These are phyloP conservation scores for Agrilus mali DNA, from an alignment of 2,888 invertebrate genomes.

Conservation along the genomic window DNA sequence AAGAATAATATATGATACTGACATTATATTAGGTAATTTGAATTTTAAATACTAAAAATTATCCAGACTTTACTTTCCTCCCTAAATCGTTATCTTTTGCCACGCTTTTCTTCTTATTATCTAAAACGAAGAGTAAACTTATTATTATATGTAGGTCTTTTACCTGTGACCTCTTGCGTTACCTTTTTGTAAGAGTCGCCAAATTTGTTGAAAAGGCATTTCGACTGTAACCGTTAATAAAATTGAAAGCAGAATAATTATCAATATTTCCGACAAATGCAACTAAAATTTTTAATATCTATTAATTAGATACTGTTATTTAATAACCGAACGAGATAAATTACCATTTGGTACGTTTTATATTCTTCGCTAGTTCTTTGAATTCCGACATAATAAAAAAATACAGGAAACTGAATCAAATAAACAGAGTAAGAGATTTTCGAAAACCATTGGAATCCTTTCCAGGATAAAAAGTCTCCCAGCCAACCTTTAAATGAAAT, in stretches of 20 bases:
- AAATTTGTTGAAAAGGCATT: conserved; percentile 46
- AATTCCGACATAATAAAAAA: conserved; percentile 50
- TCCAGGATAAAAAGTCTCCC: conserved; percentile 39
- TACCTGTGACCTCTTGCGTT: neutral
- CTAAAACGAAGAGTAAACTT: too few relatives aligned
- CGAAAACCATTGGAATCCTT: conserved; percentile 28
- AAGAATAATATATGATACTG: too few relatives aligned
- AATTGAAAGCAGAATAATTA: conserved; percentile 36
- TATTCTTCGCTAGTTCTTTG: conserved; percentile 40
- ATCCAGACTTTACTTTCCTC: too few relatives aligned
- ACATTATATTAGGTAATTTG: too few relatives aligned
- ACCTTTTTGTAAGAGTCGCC: conserved; percentile 30
- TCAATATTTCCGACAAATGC: conserved; percentile 36
- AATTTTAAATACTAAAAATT: too few relatives aligned
- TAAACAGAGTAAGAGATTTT: conserved; percentile 49
- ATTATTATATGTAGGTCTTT: too few relatives aligned
- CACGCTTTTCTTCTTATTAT: too few relatives aligned
- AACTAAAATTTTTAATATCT: conserved; percentile 34
- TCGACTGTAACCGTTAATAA: conserved; percentile 41
- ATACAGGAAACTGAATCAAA: conserved; percentile 49
- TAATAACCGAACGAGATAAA: neutral
- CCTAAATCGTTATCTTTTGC: too few relatives aligned
- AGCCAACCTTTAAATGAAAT: conserved; percentile 32
- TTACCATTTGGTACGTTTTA: conserved; percentile 25
- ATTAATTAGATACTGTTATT: too few relatives aligned